phyloP scores from a whole-genome alignment of 1,140 invertebrate species.

The Drosophila nannoptera region DNA sequence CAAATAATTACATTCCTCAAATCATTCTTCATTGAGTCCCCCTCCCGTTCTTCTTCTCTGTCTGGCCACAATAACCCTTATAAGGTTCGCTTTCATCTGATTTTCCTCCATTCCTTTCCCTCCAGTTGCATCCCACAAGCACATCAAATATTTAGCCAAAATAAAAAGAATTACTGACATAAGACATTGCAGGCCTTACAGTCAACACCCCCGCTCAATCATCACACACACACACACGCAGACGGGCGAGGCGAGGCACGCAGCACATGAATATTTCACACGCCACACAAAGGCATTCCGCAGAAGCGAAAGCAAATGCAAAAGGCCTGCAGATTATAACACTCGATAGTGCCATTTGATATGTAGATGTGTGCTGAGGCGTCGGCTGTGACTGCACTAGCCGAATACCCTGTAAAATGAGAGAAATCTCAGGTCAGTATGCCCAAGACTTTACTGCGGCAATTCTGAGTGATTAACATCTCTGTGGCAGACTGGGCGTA shows the following conservation, averaged over 20 bases:
- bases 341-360: slow-evolving; percentile 54
- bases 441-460: too few relatives aligned
- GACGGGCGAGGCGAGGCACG: slow-evolving; percentile 6
- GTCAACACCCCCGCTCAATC: slow-evolving; percentile 1
- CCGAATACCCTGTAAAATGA: slow-evolving; percentile 2
- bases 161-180: not conserved
- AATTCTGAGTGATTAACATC: too few relatives aligned
- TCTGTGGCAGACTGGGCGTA: too few relatives aligned
- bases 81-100: not conserved
- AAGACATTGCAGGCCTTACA: slow-evolving; percentile 6
- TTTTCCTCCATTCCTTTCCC: not conserved
- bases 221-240: slow-evolving; percentile 1
- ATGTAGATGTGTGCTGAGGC: slow-evolving; percentile 2
- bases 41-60: not conserved
- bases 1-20: too few relatives aligned
- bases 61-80: not conserved
- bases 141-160: not conserved
- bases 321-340: slow-evolving; percentile 65
- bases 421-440: too few relatives aligned
- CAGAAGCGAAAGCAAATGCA: slow-evolving; percentile 64
- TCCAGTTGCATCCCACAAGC: not conserved
- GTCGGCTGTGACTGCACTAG: slow-evolving; percentile 29
- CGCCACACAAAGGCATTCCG: slow-evolving; percentile 32
- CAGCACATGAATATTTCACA: slow-evolving; percentile 68
- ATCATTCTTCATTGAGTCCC: too few relatives aligned